Base-by-base conservation (phyloP, 2,888 invertebrate species). In the Mimumesa dahlbomi region DNA sequence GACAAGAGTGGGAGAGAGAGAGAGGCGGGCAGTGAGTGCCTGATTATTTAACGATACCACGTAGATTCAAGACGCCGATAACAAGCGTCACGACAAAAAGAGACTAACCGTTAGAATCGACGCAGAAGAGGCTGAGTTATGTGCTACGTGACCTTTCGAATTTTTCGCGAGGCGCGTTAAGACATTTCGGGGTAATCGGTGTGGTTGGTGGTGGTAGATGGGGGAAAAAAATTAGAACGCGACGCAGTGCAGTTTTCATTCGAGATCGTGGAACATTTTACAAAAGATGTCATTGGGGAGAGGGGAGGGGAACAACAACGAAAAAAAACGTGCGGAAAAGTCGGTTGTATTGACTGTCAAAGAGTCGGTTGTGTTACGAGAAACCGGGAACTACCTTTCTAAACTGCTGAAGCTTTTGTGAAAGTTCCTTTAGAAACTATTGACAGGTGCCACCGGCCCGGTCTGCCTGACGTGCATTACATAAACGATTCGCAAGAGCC, bases 401-500 rank as follows among this genome's bases (percentile, higher is more conserved):
- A 34, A 16, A 31, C 52, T 25, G 48, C 9, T 31, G 72, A 46
- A 52, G 54, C 59, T 66, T 70, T 81, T 71, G 74, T 74, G 52
- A 61, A 72, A 76, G 46, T 74, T 79, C 66, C 68, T 54, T 65
- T 66, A 31, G 65, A 62, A 64, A 74, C 62, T 82, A 82, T 82
- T 66, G 80, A 54, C 75, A 81, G 75, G 43, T 77, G 79, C 69
- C 81, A 67, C 19, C 29, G 61, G n/a, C 21, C 62, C 45, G 59
- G 79, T 54, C 69, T 46, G 40, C 43, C 29, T 50, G 58, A 58
- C 62, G 63, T 62, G 48, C 67, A 65, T 81, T 79, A 61, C 67
- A 65, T 65, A 76, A 81, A 76, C 75, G 71, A 58, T 59, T 59
- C 21, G 56, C 40, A 43, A 58, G 49, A 63, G 63, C 58, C 57